Evolutionary conservation across 2,797 vertebrate species (phyloP), one percentile per base, ranked within the genome.

Genomic region (Peromyscus aztecus): DNA sequence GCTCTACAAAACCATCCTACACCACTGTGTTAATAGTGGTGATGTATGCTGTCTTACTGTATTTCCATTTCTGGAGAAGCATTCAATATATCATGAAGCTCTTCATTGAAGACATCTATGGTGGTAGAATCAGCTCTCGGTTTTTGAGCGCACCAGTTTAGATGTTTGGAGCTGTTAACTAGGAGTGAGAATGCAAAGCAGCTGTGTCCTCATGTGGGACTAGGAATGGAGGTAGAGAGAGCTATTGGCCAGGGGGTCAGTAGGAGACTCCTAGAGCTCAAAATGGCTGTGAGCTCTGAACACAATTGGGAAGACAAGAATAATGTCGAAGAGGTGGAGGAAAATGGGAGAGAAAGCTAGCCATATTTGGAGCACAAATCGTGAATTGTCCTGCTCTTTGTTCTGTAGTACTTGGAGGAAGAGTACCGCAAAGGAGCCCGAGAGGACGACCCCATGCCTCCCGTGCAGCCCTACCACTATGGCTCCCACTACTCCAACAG

Each of bases 401-500:
- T 61, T 46, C 29, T 92, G 40, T 97, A 99, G 99, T 99, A 99
- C 98, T 97, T 99, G 94, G 99, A 99, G 98, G 99, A 99, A 69
- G 99, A 99, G 94, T 99, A 99, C 96, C 99, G 99, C 98, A 99
- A 99, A 98, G 99, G 99, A 73, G 99, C 99, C 13, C 97, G 99
- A 80, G 99, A 99, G 63, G 99, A 99, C 43, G 99, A 99, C 98
- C 99, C 99, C 82, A 99, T 99, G 99, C 99, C 99, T 6, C 99
- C 99, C 0, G 99, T 99, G 14, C 99, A 99, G 97, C 99, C 99
- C 0, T 99, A 99, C 97, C 99, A 99, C 98, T 99, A 99, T 6
- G 99, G 99, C 98, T 99, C 99, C 31, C 99, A 99, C 98, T 99
- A 99, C 97, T 99, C 99, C 95, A 99, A 99, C 98, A 99, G 99